phyloP scores from a whole-genome alignment of 2,113 vertebrate species.

The Chamaetylas fuelleborni region DNA sequence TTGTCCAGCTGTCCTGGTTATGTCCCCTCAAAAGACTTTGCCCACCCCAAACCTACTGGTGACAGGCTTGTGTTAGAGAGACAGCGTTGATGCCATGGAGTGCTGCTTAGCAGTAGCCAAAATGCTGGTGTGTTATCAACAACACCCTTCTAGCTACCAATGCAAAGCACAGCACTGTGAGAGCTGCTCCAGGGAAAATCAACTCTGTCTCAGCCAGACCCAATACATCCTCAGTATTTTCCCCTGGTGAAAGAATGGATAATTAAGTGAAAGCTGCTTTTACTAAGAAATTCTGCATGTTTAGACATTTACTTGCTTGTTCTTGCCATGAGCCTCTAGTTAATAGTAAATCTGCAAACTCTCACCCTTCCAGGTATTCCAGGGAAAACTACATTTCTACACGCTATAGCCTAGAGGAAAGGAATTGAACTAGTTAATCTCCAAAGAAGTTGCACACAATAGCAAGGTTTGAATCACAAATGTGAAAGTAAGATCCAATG shows the following conservation, averaged over 20 bases:
- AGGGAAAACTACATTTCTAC: not conserved
- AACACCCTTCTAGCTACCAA: not conserved
- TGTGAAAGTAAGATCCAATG: not conserved
- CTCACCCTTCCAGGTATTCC: not conserved
- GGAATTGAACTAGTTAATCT: not conserved
- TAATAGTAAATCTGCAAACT: not conserved
- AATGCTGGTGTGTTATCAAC: not conserved
- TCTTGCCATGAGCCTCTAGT: not conserved
- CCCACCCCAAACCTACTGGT: rapidly evolving
- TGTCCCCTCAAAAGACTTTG: not conserved
- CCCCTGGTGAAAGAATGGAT: not conserved
- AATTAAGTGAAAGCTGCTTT: not conserved
- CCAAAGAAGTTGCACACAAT: not conserved
- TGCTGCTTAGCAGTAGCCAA: not conserved
- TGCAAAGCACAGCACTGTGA: not conserved
- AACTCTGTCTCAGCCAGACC: not conserved
- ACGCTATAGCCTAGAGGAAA: not conserved
- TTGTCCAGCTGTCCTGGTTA: not conserved
- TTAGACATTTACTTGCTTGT: not conserved
- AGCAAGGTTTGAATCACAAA: not conserved
- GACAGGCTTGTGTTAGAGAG: not conserved
- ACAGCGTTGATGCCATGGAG: not conserved
- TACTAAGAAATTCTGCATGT: not conserved
- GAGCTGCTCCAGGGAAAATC: not conserved
- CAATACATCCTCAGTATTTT: not conserved